phyloP scores from a whole-genome alignment of 2,888 invertebrate genomes.

The Synanthedon formicaeformis region DNA sequence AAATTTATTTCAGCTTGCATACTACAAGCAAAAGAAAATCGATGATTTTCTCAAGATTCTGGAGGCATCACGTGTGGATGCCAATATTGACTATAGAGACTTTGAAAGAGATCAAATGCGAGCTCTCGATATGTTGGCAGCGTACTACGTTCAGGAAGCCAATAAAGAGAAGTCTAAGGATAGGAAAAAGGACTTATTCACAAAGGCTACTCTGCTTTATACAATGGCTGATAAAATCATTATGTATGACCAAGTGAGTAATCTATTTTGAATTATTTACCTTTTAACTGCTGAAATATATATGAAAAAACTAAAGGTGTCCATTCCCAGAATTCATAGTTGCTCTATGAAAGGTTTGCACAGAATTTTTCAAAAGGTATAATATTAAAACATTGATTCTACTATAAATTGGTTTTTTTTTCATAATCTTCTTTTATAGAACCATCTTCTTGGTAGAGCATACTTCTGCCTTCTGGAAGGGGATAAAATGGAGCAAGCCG shows the following conservation, averaged over 20 bases:
- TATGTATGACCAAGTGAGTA: constrained; percentile 95
- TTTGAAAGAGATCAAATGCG: constrained; percentile 98
- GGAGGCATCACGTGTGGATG: constrained; percentile 88
- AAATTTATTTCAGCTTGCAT: constrained; percentile 81
- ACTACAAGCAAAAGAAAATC: constrained; percentile 93
- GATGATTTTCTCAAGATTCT: constrained; percentile 95
- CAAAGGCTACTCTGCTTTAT: constrained; percentile 96
- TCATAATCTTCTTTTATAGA: constrained; percentile 60
- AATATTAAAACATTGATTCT: no score
- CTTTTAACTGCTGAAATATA: background rate
- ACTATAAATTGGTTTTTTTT: no score
- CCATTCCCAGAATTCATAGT: no score
- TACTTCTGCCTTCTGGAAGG: constrained; percentile 98
- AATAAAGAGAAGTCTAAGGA: constrained; percentile 96
- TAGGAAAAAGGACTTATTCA: constrained; percentile 92
- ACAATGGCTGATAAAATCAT: constrained; percentile 99
- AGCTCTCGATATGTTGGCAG: constrained; percentile 96
- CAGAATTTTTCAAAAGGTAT: no score
- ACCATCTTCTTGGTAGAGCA: constrained; percentile 96
- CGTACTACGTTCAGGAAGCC: constrained; percentile 97
- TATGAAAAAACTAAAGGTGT: background rate
- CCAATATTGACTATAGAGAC: constrained; percentile 87
- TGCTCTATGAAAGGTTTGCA: no score
- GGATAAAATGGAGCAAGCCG: constrained; percentile 99
- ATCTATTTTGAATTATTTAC: background rate